phyloP scores from a whole-genome alignment of 35 echinoderm and acorn worm species.

The Acanthaster planci region DNA sequence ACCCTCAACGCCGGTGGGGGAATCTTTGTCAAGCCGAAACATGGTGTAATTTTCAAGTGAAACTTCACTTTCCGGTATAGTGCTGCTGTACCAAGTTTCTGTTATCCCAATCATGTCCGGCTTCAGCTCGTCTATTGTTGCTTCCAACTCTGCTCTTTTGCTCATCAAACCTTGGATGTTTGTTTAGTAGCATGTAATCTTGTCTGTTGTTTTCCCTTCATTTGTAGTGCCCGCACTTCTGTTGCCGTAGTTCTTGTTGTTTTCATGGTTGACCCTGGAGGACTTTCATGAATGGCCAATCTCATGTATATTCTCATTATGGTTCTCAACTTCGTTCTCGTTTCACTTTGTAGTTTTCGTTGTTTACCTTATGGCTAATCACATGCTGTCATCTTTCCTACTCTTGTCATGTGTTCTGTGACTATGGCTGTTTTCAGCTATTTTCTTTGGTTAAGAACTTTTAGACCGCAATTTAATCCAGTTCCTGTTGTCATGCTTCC shows the following conservation, averaged over 20 bases:
- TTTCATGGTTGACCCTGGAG: too few relatives aligned
- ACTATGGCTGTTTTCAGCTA: neutral
- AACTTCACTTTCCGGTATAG: neutral
- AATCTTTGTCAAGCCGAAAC: neutral
- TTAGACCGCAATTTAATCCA: too few relatives aligned
- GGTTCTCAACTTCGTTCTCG: neutral
- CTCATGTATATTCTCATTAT: neutral
- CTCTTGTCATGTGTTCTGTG: neutral
- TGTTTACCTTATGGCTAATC: too few relatives aligned
- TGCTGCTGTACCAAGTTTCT: constrained; percentile 23
- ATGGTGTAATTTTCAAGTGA: neutral
- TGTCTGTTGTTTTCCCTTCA: too few relatives aligned
- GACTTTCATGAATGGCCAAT: too few relatives aligned
- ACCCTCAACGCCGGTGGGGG: neutral
- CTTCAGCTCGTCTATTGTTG: constrained; percentile 24
- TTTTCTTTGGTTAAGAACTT: too few relatives aligned
- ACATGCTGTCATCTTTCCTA: neutral
- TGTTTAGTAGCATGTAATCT: neutral
- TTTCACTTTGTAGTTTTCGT: too few relatives aligned
- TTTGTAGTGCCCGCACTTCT: too few relatives aligned
- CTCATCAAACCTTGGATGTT: neutral
- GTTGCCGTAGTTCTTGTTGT: too few relatives aligned
- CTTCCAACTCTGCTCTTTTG: constrained; percentile 10
- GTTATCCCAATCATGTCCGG: constrained; percentile 23
- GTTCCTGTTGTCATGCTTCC: neutral